Evolutionary conservation across 2,797 vertebrate genomes (phyloP).

Genomic region (Pangasius krempfi): DNA sequence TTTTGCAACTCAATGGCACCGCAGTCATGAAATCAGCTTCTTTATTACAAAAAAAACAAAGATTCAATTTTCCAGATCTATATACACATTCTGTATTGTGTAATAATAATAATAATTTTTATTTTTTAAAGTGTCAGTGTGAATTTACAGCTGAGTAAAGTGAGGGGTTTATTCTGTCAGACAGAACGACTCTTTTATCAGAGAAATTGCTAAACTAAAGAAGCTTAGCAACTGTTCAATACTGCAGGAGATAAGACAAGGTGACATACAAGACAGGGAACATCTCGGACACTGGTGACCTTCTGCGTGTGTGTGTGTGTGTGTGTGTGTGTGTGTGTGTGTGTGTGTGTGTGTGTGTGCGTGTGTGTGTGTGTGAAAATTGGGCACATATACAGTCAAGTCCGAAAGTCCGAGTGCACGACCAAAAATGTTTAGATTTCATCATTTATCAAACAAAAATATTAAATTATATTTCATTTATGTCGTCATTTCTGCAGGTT

Average conservation of each 20-base stretch:
- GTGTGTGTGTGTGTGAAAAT: slow-evolving; percentile 16
- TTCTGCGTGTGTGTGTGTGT: slow-evolving; percentile 64
- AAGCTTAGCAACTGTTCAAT: slow-evolving; percentile 87
- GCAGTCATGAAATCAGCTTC: neutral
- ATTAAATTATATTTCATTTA: no score
- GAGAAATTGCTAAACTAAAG: slow-evolving; percentile 76
- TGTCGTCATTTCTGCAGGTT: neutral
- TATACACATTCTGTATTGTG: neutral
- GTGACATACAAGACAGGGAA: slow-evolving; percentile 79
- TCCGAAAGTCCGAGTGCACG: neutral
- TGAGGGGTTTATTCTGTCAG: slow-evolving; percentile 68
- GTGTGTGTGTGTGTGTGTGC: slow-evolving; percentile 51
- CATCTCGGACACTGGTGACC: slow-evolving; percentile 70
- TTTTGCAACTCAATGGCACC: neutral
- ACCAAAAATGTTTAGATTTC: neutral
- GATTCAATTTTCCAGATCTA: neutral
- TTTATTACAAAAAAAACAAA: neutral
- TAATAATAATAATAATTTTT: neutral
- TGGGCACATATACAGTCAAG: slow-evolving; percentile 50
- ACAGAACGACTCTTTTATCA: slow-evolving; percentile 81
- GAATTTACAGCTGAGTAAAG: slow-evolving; percentile 86
- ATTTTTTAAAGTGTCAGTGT: slow-evolving; percentile 73
- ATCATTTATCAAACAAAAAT: neutral
- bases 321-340: slow-evolving; percentile 66
- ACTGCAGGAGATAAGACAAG: slow-evolving; percentile 80